Base-by-base conservation (phyloP, 2,888 invertebrate genomes). In the Drosophila limbata region DNA sequence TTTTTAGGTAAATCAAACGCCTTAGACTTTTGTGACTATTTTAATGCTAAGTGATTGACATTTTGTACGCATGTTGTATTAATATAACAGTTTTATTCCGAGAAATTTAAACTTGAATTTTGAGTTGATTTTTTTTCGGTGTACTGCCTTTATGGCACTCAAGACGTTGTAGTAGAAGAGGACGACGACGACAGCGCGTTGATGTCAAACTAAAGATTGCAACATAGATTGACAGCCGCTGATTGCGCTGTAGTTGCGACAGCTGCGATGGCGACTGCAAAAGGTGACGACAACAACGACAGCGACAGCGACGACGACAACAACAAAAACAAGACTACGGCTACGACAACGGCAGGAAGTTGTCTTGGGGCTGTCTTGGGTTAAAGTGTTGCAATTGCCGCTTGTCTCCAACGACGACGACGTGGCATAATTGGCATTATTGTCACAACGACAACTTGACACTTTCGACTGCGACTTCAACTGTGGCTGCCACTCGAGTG, bases 141-240 rank as follows among this genome's bases (percentile, higher is more conserved):
- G 28, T 28, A 28, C 65, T 17, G 47, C 52, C 47, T 52, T 63
- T 64, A 55, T 55, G 65, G 65, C 42, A 62, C 72, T 68, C 70
- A 66, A 75, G 77, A 60, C 69, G 57, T n/a, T 55, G 66, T 31
- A 25, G 62, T 37, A 17, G 51, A 51, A 69, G 56, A 57, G 55
- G 69, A 61, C 79, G 17, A 9, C 25, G 28, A 42, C 44, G 69
- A 63, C 79, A 72, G 50, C 65, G 48, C 64, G 61, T 56, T 65
- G 75, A 70, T 80, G 75, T 69, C 71, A 79, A 81, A 65, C 78
- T 73, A 66, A 75, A 89, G 85, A 89, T 84, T 85, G 88, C 84
- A 66, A 73, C 78, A 84, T 67, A 84, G 85, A 85, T 85, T 85
- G 88, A 85, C 85, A 87, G 68, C 69, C 80, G 82, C 82, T 85